These are phyloP conservation scores for Pammene fasciana DNA, from an alignment of 2,888 invertebrate species.

Conservation along the genomic window DNA sequence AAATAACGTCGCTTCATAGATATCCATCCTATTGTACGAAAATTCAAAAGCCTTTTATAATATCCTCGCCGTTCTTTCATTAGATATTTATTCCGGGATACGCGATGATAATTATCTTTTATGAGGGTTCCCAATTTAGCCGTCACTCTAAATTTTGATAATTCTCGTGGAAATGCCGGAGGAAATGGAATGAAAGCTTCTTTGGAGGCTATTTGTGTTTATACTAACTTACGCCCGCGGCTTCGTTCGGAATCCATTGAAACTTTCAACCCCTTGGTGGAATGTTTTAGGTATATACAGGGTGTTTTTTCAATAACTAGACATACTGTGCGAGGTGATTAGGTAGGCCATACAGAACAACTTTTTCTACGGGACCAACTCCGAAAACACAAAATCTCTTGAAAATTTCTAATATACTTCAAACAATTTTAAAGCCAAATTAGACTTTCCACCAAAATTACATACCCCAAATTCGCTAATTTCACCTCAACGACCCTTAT, in stretches of 20 bases:
- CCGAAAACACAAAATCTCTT: too few relatives aligned
- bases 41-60: slow-evolving; percentile 29
- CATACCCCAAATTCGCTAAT: slow-evolving; percentile 33
- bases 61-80: slow-evolving; percentile 23
- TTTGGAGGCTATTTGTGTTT: background rate
- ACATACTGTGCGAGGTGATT: too few relatives aligned
- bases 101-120: slow-evolving; percentile 39
- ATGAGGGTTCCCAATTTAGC: slow-evolving; percentile 35
- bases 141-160: slow-evolving; percentile 29
- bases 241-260: too few relatives aligned
- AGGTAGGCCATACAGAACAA: too few relatives aligned
- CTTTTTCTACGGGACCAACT: too few relatives aligned
- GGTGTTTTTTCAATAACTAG: too few relatives aligned
- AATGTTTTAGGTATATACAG: too few relatives aligned
- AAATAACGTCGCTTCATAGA: slow-evolving; percentile 11
- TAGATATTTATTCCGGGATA: slow-evolving; percentile 35
- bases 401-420: too few relatives aligned
- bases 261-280: too few relatives aligned
- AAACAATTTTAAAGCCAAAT: background rate
- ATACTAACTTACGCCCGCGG: background rate
- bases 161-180: slow-evolving; percentile 6
- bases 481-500: slow-evolving; percentile 40
- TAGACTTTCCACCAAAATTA: slow-evolving; percentile 22
- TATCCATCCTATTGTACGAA: slow-evolving; percentile 11
- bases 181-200: slow-evolving; percentile 7